phyloP scores from a whole-genome alignment of 2,113 vertebrate genomes.

The Silurus meridionalis region DNA sequence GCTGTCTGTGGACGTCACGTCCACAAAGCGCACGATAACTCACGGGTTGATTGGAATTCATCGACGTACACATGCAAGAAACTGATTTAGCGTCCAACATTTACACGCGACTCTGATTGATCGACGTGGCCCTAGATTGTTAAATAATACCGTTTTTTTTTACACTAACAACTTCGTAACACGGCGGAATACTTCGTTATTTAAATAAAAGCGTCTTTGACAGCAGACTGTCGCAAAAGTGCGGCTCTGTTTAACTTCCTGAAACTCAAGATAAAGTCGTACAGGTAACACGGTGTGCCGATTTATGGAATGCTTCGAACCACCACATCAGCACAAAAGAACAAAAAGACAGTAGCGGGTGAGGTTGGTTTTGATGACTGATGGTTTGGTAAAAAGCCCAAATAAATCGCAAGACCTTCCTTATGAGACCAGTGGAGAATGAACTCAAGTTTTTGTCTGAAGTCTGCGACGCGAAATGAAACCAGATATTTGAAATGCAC shows the following conservation, averaged over 20 bases:
- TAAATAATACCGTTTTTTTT: background rate
- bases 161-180: background rate
- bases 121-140: background rate
- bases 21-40: no score
- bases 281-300: background rate
- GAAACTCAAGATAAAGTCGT: background rate
- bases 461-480: background rate
- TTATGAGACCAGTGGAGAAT: constrained; percentile 34
- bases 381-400: constrained; percentile 62
- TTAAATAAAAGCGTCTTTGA: background rate
- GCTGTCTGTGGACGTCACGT: no score
- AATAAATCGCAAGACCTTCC: constrained; percentile 55
- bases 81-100: background rate
- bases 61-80: no score
- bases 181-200: background rate
- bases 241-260: background rate
- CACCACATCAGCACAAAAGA: background rate
- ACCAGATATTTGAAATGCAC: background rate
- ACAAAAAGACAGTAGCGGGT: constrained; percentile 50
- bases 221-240: background rate
- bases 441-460: background rate
- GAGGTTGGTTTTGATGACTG: constrained; percentile 64
- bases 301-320: background rate
- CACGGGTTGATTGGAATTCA: no score
- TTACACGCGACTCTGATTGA: background rate